These are phyloP conservation scores for Volucella zonaria DNA, from an alignment of 2,888 invertebrate genomes.

Conservation along the genomic window DNA sequence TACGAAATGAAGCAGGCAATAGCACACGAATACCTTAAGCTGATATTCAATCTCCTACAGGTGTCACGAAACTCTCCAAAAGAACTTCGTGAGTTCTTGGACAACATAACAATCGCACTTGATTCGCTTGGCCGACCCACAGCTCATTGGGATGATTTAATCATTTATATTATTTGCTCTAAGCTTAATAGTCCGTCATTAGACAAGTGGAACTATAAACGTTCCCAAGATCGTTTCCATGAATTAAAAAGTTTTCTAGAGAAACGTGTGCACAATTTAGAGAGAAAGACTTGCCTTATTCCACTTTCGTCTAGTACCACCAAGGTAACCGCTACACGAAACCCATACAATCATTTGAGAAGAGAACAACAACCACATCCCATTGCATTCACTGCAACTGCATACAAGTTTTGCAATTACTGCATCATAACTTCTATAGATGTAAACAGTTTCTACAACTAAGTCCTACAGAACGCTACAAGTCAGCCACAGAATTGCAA, in stretches of 20 bases:
- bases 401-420: not conserved
- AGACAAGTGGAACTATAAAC: conserved; percentile 24
- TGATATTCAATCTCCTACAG: not conserved
- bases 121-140: conserved; percentile 2
- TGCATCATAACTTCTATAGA: not conserved
- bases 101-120: not conserved
- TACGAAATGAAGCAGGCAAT: not conserved
- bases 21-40: conserved; percentile 18
- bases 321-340: too few species aligned
- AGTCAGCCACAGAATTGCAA: too few species aligned
- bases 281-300: too few species aligned
- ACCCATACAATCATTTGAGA: too few species aligned
- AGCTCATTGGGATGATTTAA: conserved; percentile 9
- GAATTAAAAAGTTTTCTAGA: not conserved
- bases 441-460: not conserved
- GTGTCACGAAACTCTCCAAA: conserved; percentile 1
- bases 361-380: too few species aligned
- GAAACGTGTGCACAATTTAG: too few species aligned
- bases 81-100: conserved; percentile 20
- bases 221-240: conserved; percentile 5
- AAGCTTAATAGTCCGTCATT: not conserved
- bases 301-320: too few species aligned
- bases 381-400: not conserved
- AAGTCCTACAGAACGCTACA: too few species aligned
- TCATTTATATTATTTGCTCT: too few species aligned